Conservation (phyloP, 2,888 invertebrate species). For the Netelia virgata region DNA sequence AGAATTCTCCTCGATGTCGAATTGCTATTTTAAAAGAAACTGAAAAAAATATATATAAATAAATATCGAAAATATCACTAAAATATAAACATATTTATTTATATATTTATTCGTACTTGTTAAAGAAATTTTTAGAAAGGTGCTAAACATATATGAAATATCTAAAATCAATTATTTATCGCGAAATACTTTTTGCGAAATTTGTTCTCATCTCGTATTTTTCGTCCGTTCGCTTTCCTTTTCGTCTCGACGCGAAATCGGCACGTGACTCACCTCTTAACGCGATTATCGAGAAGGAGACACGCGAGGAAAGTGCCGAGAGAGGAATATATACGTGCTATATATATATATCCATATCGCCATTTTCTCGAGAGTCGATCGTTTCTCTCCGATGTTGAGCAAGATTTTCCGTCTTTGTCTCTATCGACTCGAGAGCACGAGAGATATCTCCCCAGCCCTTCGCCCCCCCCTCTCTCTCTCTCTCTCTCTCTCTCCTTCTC, state of each 20-base stretch:
- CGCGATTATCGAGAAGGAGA: slow-evolving; percentile 52
- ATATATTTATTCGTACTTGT: not conserved
- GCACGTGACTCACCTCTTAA: slow-evolving; percentile 61
- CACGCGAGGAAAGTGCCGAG: not conserved
- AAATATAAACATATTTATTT: not conserved
- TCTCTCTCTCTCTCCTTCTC: not conserved
- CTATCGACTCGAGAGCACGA: slow-evolving; percentile 4
- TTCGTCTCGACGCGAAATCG: slow-evolving; percentile 35
- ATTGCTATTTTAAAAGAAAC: not conserved
- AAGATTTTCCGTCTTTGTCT: not conserved
- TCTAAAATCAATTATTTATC: too few species aligned
- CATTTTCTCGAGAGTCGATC: slow-evolving; percentile 20
- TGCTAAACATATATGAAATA: too few species aligned
- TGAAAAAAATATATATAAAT: not conserved
- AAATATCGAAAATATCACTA: not conserved
- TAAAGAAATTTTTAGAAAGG: too few species aligned
- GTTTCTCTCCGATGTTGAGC: slow-evolving; percentile 16
- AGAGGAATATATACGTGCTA: not conserved
- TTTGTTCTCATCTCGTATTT: not conserved
- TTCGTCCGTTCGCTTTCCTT: not conserved
- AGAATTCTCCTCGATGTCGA: not conserved
- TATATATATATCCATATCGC: not conserved
- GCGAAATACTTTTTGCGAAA: not conserved
- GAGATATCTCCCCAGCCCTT: not conserved
- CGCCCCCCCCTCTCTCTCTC: slow-evolving; percentile 10